phyloP scores from a whole-genome alignment of 2,888 invertebrate species.

The Norana najaformis region DNA sequence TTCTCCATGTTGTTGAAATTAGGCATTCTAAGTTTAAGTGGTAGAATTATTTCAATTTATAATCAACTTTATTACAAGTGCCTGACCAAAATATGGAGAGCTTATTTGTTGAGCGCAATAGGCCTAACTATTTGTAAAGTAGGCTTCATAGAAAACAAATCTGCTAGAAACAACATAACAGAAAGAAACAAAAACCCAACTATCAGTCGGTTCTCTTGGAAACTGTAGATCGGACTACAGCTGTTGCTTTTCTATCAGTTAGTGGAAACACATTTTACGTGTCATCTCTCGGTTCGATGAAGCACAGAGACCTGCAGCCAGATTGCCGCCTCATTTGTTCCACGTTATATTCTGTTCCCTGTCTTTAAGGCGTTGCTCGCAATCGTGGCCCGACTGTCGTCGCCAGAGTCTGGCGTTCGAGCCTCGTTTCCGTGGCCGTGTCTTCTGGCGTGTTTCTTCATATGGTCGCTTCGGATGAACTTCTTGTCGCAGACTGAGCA shows the following conservation, averaged over 20 bases:
- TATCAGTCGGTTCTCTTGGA: too few relatives aligned
- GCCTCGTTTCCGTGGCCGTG: slow-evolving; percentile 65
- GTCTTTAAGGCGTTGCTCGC: background rate
- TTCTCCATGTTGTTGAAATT: background rate
- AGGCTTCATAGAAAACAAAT: too few relatives aligned
- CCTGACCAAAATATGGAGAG: background rate
- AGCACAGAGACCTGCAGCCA: background rate
- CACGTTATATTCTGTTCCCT: background rate
- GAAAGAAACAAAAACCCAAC: background rate
- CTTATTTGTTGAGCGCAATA: background rate
- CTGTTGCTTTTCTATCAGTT: background rate
- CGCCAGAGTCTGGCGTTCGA: background rate
- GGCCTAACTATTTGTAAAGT: background rate
- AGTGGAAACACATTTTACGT: background rate
- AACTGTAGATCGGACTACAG: background rate
- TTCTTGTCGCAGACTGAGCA: slow-evolving; percentile 87
- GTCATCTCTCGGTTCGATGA: background rate
- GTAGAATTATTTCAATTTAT: background rate
- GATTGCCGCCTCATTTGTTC: background rate
- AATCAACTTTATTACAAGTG: background rate
- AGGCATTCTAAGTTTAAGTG: background rate
- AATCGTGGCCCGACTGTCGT: background rate
- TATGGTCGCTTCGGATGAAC: slow-evolving; percentile 89
- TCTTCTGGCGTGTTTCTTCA: slow-evolving; percentile 89
- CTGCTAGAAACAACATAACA: background rate